Percentiles rank a stretch among this genome's conserved stretches.
phyloP scores from a whole-genome alignment of 2,888 invertebrate genomes.

The Tetragnatha montana region DNA sequence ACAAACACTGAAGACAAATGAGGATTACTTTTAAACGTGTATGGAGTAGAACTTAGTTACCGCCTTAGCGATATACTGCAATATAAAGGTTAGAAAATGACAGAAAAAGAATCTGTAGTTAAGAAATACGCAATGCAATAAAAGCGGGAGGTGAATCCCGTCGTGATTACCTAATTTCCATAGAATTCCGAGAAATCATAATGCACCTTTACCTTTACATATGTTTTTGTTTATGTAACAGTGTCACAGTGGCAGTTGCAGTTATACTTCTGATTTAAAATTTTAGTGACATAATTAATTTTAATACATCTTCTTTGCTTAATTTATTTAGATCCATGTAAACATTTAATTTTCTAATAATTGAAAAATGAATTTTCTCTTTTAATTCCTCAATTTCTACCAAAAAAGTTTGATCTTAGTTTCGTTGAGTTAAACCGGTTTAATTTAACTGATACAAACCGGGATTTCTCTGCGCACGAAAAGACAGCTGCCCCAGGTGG shows the following conservation, averaged over 20 bases:
- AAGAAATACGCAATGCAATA: background rate
- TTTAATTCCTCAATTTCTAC: no score
- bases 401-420: no score
- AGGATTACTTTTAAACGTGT: slow-evolving; percentile 5
- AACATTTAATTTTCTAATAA: no score
- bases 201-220: background rate
- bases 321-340: no score
- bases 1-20: slow-evolving; percentile 13
- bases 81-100: slow-evolving; percentile 10
- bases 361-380: no score
- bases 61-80: background rate
- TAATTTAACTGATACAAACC: no score
- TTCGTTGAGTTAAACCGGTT: background rate
- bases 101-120: background rate
- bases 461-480: no score
- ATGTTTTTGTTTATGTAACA: slow-evolving; percentile 20
- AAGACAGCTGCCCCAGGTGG: no score
- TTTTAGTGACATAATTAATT: no score
- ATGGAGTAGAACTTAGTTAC: slow-evolving; percentile 6
- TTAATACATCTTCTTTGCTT: no score
- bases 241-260: background rate
- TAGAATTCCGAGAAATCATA: slow-evolving; percentile 8
- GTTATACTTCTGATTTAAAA: background rate
- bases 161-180: slow-evolving; percentile 45
- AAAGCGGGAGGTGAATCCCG: background rate